Conservation (phyloP, 2,113 vertebrate genomes). For the Anarrhichthys ocellatus region DNA sequence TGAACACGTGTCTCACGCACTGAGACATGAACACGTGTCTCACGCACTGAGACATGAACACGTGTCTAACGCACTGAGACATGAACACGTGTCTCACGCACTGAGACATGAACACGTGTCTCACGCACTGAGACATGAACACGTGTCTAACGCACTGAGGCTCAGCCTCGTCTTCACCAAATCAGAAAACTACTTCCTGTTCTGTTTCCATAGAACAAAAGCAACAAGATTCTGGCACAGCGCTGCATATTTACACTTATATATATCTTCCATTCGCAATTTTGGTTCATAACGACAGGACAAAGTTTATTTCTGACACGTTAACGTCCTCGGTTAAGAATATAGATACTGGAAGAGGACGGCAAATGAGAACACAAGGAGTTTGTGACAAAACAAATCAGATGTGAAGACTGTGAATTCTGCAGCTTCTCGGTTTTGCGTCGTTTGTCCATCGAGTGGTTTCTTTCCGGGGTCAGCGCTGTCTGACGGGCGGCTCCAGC, state of each 20-base stretch:
- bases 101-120: no score
- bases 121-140: no score
- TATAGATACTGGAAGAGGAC: not conserved
- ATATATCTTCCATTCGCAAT: not conserved
- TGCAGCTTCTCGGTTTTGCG: no score
- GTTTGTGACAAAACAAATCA: not conserved
- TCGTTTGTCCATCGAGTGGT: not conserved
- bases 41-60: no score
- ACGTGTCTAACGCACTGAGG: not conserved
- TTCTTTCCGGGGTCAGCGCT: constrained; percentile 50
- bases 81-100: no score
- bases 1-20: no score
- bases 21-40: no score
- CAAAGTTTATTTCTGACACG: not conserved
- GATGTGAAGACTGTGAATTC: not conserved
- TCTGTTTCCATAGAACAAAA: not conserved
- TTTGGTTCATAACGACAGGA: not conserved
- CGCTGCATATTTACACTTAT: not conserved
- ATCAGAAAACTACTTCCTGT: not conserved
- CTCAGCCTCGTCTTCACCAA: constrained; percentile 4
- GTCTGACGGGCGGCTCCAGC: constrained; percentile 86
- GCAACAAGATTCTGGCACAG: not conserved
- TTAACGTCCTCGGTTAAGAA: not conserved
- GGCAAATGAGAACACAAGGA: not conserved
- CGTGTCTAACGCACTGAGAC: not conserved